Evolutionary conservation across 2,888 invertebrate genomes (phyloP).

Genomic region (Philereme transversata): DNA sequence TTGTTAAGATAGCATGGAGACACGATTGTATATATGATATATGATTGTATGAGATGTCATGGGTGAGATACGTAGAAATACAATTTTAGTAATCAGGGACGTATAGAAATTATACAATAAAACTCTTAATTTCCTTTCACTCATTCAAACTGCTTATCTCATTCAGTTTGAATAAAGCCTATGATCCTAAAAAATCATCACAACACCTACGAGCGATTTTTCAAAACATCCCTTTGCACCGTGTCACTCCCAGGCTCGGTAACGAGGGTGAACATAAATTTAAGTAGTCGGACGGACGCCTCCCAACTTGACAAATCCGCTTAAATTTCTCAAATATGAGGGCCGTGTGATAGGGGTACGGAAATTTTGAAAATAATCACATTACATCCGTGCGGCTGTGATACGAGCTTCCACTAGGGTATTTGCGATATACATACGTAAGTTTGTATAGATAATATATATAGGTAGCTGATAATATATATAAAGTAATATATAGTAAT

Average conservation of each 20-base stretch:
- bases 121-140: not conserved
- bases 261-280: slow-evolving; percentile 67
- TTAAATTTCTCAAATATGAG: slow-evolving; percentile 65
- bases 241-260: slow-evolving; percentile 61
- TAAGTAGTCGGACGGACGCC: slow-evolving; percentile 57
- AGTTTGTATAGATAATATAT: not conserved
- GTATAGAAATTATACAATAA: not conserved
- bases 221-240: slow-evolving; percentile 42
- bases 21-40: no score
- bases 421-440: slow-evolving; percentile 1
- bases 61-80: no score
- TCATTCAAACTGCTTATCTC: not conserved
- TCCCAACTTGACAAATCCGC: slow-evolving; percentile 67
- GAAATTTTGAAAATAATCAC: slow-evolving; percentile 59
- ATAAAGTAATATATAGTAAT: no score
- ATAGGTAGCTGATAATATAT: not conserved
- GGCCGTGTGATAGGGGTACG: slow-evolving; percentile 48
- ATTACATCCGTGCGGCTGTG: slow-evolving; percentile 42
- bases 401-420: slow-evolving; percentile 13
- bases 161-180: not conserved
- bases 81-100: no score
- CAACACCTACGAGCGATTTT: slow-evolving; percentile 40
- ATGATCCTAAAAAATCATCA: slow-evolving; percentile 27
- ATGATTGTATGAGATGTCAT: no score
- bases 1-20: no score